Base-by-base conservation (phyloP, 2,888 invertebrate genomes). In the Andrena flavipes region DNA sequence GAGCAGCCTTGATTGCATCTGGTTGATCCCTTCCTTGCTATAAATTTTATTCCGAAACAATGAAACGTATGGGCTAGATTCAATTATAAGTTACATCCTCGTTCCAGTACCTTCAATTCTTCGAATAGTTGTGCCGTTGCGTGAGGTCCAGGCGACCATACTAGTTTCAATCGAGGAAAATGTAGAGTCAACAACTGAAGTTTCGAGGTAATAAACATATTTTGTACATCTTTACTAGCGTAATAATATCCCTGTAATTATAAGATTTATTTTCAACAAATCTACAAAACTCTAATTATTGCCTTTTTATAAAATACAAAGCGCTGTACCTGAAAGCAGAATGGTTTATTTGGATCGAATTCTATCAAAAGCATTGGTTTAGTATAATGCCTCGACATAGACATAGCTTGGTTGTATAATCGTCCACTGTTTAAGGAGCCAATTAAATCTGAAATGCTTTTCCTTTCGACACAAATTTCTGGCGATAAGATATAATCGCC, bases 401-500 rank as follows among this genome's bases (percentile, higher is more conserved):
- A 97, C 56, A 97, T 97, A 86, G 98, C 98, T 94, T 99, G 99
- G 92, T 98, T 98, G 94, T 98, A 99, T 35, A 99, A 95, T 20
- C 99, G 96, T 0, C 99, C 99, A 60, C 97, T 98, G 94, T 98
- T 98, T 42, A 99, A 95, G 0, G 99, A 99, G 6, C 99, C 98
- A 90, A 99, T 98, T 87, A 99, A 95, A 95, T 99, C 99, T 6
- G 98, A 98, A 84, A 99, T 96, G 67, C 98, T 98, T 94, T 99
- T 99, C 69, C 99, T 95, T 94, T 99, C 99, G 23, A 99, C 97
- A 92, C 99, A 99, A 86, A 99, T 97, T 29, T 99, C 98, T 0
- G 99, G 98, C 0, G 99, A 98, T 20, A 99, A 95, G 91, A 99
- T 98, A 93, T 99, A 99, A 94, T 99, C 99, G 0, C 99, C 99